Percentiles rank a stretch among this genome's conserved stretches.
Conservation (phyloP, 1,140 invertebrate species). For the Andricus grossulariae region DNA sequence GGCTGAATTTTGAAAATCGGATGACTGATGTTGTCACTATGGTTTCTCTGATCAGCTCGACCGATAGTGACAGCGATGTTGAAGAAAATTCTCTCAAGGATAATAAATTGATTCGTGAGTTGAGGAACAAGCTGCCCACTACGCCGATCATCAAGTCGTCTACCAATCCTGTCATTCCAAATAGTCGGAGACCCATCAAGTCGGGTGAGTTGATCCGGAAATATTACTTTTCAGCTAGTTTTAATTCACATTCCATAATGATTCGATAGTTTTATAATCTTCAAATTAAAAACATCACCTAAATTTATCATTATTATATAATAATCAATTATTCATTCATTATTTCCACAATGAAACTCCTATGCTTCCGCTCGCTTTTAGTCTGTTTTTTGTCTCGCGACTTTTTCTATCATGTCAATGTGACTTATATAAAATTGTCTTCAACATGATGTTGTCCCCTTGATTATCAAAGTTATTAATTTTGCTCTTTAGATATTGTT, state of each 20-base stretch:
- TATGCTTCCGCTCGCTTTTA: too few species aligned
- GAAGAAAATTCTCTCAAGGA: slow-evolving; percentile 65
- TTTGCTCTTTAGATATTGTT: too few species aligned
- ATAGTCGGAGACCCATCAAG: slow-evolving; percentile 73
- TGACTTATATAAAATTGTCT: too few species aligned
- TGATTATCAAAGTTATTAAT: too few species aligned
- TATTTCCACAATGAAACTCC: too few species aligned
- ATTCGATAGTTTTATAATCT: too few species aligned
- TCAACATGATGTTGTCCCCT: too few species aligned
- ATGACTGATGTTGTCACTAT: slow-evolving; percentile 76
- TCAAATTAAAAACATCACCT: too few species aligned
- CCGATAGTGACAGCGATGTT: slow-evolving; percentile 75
- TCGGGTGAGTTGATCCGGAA: slow-evolving; percentile 66
- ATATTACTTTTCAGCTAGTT: too few species aligned
- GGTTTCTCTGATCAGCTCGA: slow-evolving; percentile 77
- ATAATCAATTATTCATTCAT: not conserved
- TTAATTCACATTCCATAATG: too few species aligned
- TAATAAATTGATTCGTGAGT: slow-evolving; percentile 68
- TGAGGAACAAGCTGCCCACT: slow-evolving; percentile 69
- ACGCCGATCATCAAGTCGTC: slow-evolving; percentile 69
- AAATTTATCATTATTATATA: not conserved
- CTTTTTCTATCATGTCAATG: too few species aligned
- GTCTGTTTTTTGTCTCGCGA: not conserved
- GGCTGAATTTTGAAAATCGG: slow-evolving; percentile 38
- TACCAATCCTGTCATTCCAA: slow-evolving; percentile 51